Conservation (phyloP, 2,888 invertebrate species). For the Mythimna loreyi region DNA sequence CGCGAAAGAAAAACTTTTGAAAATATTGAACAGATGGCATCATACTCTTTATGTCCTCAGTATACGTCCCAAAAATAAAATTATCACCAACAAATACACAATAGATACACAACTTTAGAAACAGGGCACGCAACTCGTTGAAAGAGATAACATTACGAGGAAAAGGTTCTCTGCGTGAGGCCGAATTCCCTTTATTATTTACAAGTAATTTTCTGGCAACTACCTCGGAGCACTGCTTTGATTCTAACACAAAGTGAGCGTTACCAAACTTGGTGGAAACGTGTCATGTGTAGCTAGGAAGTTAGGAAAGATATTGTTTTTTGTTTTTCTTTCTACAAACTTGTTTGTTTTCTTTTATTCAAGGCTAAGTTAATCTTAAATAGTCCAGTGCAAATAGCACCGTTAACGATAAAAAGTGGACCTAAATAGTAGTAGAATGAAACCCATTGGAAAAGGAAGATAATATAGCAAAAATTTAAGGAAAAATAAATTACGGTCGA, state of each 20-base stretch:
- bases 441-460: no score
- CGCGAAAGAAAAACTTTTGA: no score
- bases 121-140: constrained; percentile 66
- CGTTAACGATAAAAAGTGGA: no score
- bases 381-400: no score
- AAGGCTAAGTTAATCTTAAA: background rate
- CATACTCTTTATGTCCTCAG: background rate
- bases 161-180: constrained; percentile 69
- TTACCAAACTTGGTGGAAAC: constrained; percentile 57
- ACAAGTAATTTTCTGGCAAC: constrained; percentile 77
- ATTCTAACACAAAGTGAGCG: constrained; percentile 71
- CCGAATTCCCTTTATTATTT: constrained; percentile 77
- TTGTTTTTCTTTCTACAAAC: background rate
- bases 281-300: constrained; percentile 21
- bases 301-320: background rate
- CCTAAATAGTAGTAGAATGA: no score
- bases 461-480: no score
- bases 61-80: constrained; percentile 15
- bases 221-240: constrained; percentile 73
- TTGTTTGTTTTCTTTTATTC: background rate
- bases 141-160: constrained; percentile 67
- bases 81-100: constrained; percentile 30
- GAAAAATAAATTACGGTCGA: no score
- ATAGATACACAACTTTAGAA: constrained; percentile 58
- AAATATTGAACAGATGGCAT: no score